phyloP scores from a whole-genome alignment of 2,113 vertebrate genomes.

The Opisthocomus hoazin region DNA sequence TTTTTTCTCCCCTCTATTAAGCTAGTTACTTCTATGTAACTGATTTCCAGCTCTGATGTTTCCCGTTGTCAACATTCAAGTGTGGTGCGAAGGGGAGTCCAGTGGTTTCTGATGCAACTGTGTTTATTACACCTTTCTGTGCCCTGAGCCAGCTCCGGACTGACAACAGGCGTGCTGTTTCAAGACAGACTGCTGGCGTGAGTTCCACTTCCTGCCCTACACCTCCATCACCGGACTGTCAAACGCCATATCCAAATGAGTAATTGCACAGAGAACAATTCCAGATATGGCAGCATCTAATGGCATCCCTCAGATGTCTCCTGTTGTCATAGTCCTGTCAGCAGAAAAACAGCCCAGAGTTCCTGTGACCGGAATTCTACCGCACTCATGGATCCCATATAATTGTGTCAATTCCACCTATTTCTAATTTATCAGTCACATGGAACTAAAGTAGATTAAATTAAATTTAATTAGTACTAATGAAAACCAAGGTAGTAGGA shows the following conservation, averaged over 20 bases:
- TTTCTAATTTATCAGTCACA: neutral
- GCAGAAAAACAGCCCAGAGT: neutral
- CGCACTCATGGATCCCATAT: neutral
- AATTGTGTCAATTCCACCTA: neutral
- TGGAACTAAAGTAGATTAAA: neutral
- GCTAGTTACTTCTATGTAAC: neutral
- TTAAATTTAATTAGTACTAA: neutral
- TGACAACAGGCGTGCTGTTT: neutral
- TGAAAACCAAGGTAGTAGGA: neutral
- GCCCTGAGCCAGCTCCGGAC: neutral
- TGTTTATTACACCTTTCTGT: neutral
- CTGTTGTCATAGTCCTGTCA: neutral
- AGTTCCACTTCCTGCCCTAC: neutral
- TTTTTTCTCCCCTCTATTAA: neutral
- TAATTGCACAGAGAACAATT: neutral
- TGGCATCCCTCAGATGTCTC: neutral
- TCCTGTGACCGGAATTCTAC: neutral
- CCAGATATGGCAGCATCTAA: neutral
- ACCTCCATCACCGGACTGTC: neutral
- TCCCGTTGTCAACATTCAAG: fast-evolving
- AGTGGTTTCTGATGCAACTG: neutral
- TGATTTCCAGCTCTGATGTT: neutral
- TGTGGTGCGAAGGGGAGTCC: neutral
- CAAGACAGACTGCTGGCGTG: neutral
- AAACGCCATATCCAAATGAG: fast-evolving